Evolutionary conservation across 2,888 invertebrate genomes (phyloP).

Genomic region (Gari tellinella): DNA sequence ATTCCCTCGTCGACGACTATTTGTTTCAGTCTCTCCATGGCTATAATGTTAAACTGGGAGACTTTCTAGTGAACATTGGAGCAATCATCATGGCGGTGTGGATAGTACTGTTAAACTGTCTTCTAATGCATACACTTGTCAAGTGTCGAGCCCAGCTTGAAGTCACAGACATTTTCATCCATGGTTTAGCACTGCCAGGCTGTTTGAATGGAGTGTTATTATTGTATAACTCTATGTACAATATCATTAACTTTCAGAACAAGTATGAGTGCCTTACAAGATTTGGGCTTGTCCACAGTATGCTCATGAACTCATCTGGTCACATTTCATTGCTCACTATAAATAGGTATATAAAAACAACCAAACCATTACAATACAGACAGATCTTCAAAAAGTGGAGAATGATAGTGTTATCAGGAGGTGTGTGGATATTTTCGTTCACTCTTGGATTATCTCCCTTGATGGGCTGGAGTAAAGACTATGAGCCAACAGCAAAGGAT

Average conservation of each 20-base stretch:
- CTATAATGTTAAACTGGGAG: slow-evolving; percentile 56
- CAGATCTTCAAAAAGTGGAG: slow-evolving; percentile 54
- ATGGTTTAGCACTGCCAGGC: slow-evolving; percentile 68
- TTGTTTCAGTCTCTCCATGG: slow-evolving; percentile 57
- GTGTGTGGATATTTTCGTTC: slow-evolving; percentile 59
- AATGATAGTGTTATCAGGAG: slow-evolving; percentile 40
- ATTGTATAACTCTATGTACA: slow-evolving; percentile 67
- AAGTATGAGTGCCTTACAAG: slow-evolving; percentile 62
- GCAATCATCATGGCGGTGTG: slow-evolving; percentile 52
- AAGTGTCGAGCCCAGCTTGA: slow-evolving; percentile 45
- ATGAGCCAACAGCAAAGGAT: slow-evolving; percentile 29
- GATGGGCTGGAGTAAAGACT: slow-evolving; percentile 61
- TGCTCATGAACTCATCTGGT: slow-evolving; percentile 60
- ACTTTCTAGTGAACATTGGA: slow-evolving; percentile 44
- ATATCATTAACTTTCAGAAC: slow-evolving; percentile 70
- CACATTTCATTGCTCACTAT: slow-evolving; percentile 62
- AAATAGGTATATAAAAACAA: slow-evolving; percentile 68
- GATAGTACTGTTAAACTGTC: slow-evolving; percentile 59
- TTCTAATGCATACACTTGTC: slow-evolving; percentile 59
- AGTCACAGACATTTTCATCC: slow-evolving; percentile 61
- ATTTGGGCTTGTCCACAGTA: slow-evolving; percentile 58
- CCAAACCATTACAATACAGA: slow-evolving; percentile 57
- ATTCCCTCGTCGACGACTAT: too few species aligned
- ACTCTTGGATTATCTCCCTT: slow-evolving; percentile 63
- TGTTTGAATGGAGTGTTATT: slow-evolving; percentile 65